These are phyloP conservation scores for Lapara coniferarum DNA, from an alignment of 2,888 invertebrate genomes.

Conservation along the genomic window DNA sequence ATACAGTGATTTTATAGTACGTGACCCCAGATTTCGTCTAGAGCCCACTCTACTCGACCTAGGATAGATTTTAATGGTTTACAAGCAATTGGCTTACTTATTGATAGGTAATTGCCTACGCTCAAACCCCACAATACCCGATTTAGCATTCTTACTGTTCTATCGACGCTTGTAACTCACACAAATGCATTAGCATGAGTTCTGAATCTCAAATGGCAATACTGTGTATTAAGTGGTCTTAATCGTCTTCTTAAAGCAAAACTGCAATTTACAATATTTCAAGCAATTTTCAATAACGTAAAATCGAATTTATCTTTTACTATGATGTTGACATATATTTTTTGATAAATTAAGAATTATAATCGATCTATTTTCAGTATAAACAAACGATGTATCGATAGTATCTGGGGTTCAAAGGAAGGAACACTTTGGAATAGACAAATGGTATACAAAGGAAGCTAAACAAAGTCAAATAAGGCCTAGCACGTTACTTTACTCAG, in stretches of 20 bases:
- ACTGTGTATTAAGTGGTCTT: background rate
- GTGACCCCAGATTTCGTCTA: background rate
- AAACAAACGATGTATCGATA: background rate
- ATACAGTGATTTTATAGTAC: constrained; percentile 8
- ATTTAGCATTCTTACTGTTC: no score
- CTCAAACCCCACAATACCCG: no score
- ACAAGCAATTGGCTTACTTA: no score
- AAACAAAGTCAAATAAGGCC: no score
- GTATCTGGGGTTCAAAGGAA: background rate
- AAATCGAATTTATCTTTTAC: no score
- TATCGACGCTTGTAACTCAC: background rate
- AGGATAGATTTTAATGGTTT: background rate
- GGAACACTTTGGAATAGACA: background rate
- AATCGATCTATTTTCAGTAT: background rate
- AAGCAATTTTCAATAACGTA: no score
- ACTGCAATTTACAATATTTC: background rate
- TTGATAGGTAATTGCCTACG: no score
- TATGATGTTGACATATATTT: no score
- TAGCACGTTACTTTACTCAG: no score
- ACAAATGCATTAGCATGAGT: background rate
- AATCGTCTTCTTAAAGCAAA: background rate
- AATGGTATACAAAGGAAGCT: no score
- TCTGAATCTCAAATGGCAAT: no score
- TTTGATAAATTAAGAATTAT: background rate
- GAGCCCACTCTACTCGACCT: background rate